These are phyloP conservation scores for Pantherophis guttatus DNA, from an alignment of 2,113 vertebrate species.

Conservation along the genomic window DNA sequence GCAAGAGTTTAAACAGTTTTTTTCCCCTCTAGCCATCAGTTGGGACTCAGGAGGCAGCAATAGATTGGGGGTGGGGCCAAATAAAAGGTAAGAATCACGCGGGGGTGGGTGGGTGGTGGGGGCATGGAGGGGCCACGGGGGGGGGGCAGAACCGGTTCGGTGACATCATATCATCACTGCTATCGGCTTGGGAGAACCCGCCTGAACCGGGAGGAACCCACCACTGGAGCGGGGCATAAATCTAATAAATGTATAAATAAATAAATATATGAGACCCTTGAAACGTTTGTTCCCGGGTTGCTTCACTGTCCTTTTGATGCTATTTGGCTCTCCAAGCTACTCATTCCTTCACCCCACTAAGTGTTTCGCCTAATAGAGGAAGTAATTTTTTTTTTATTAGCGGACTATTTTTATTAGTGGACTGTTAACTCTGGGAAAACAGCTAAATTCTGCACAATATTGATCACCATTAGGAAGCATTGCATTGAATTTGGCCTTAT, in stretches of 20 bases:
- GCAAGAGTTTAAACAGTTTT: too few species aligned
- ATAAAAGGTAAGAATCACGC: too few species aligned
- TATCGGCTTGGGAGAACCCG: too few species aligned
- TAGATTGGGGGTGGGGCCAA: too few species aligned
- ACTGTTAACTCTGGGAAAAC: not conserved
- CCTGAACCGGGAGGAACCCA: too few species aligned
- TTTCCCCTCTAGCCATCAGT: too few species aligned
- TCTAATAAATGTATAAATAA: not conserved
- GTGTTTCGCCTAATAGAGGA: not conserved
- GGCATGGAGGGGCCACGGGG: too few species aligned
- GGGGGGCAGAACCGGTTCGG: too few species aligned
- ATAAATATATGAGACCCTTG: not conserved
- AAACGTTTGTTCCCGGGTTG: not conserved
- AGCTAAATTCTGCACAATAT: not conserved
- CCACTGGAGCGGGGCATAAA: not conserved
- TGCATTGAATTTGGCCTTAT: not conserved
- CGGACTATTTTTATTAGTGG: not conserved
- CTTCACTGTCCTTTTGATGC: not conserved
- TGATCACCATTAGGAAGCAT: not conserved
- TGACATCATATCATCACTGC: too few species aligned
- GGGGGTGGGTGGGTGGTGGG: too few species aligned
- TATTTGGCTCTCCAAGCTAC: not conserved
- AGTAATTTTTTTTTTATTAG: not conserved
- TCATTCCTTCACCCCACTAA: not conserved
- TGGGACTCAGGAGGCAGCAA: too few species aligned